phyloP scores from a whole-genome alignment of 2,888 invertebrate genomes.

The Pimpla rufipes region DNA sequence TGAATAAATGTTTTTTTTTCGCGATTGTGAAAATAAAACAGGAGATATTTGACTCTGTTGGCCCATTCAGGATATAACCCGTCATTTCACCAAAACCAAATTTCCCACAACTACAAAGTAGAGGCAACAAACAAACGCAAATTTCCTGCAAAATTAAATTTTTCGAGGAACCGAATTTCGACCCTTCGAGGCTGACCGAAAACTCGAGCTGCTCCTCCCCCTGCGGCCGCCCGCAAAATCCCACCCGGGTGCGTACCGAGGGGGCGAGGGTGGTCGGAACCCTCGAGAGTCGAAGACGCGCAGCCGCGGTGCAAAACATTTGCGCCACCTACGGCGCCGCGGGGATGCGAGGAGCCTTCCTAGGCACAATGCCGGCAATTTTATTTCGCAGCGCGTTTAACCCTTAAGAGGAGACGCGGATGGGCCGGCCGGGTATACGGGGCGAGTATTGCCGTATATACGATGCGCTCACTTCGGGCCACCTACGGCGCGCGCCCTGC shows the following conservation, averaged over 20 bases:
- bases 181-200: conserved; percentile 5
- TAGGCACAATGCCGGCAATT: background rate
- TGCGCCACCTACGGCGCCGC: conserved; percentile 62
- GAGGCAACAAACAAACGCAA: background rate
- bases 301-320: conserved; percentile 66
- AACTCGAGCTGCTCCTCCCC: conserved; percentile 34
- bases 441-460: conserved; percentile 17
- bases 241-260: no score
- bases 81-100: no score
- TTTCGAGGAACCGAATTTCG: background rate
- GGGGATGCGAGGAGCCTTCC: background rate
- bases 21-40: no score
- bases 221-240: no score
- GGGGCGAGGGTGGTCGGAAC: no score
- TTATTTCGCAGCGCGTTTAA: conserved; percentile 1
- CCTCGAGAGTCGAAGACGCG: no score
- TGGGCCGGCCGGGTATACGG: background rate
- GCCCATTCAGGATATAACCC: no score
- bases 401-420: conserved; percentile 18
- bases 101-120: no score
- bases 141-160: background rate
- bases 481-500: conserved; percentile 61
- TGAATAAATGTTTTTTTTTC: no score
- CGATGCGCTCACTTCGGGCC: conserved; percentile 49
- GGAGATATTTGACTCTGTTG: no score